Evolutionary conservation across 1,140 invertebrate species (phyloP), one percentile per base, ranked within the genome.

Genomic region (Subanguina moxae): DNA sequence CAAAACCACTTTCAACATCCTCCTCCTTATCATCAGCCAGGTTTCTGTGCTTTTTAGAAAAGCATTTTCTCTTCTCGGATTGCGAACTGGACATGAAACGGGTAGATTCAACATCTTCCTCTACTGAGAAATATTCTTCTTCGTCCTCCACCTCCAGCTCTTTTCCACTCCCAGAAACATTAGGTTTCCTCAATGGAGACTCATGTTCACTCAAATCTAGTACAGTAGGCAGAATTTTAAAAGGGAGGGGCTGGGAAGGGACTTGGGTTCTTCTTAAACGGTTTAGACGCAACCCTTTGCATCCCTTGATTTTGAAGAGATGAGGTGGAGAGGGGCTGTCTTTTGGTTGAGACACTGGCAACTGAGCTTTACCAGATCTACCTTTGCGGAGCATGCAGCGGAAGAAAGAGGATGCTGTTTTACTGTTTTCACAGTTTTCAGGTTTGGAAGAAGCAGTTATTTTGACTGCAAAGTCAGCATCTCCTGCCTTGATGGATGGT

Each of bases 1-100:
- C 38, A 21, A 45, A 64, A 15, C 63, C 46, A 21, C 63, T 67
- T 46, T 66, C 64, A 7, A 21, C 52, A 27, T 23, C 23, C 21
- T 64, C 63, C 11, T 57, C 52, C 21, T 57, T 11, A 11, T 28
- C 27, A 30, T 57, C 27, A 30, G 52, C 52, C 58, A 5, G 58
- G 19, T 21, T 61, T 19, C 27, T 27, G 48, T 45, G 19, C 19
- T 30, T 19, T 45, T n/a, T 61, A n/a, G 28, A 61, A 15, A n/a
- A 19, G 58, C n/a, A 19, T 45, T 30, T 19, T n/a, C 42, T 30
- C 19, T 19, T 28, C 19, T 30, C 27, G 19, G n/a, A 30, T 15
- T 27, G 58, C 3, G 58, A 45, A 45, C 58, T 38, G 58, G 17
- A 23, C 28, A 19, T 61, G 28, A 32, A 61, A 32, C 17, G 3